A percentile compares a stretch with the other conserved stretches of the same genome.
Conservation (phyloP, 2,888 invertebrate species). For the Disparrhopalites patrizii region DNA sequence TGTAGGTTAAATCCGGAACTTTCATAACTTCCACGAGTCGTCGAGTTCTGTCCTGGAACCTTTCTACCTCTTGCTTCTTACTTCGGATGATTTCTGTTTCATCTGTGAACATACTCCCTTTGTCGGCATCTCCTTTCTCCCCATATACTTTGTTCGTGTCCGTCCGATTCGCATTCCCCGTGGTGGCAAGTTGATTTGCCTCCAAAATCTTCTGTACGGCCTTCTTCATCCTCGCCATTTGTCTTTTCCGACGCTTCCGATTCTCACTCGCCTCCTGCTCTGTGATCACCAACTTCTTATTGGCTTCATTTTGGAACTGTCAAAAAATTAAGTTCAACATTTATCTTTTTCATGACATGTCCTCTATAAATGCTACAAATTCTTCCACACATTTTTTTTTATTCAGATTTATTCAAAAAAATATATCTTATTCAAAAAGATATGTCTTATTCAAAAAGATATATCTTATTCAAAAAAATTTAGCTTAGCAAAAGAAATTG, state of each 20-base stretch:
- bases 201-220: slow-evolving; percentile 44
- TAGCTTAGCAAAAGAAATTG: not conserved
- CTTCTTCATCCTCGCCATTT: slow-evolving; percentile 48
- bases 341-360: too few relatives aligned
- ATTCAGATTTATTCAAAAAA: too few relatives aligned
- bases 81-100: slow-evolving; percentile 1
- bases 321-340: not conserved
- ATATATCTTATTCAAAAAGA: too few relatives aligned
- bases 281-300: slow-evolving; percentile 38
- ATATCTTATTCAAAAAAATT: not conserved
- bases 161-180: not conserved
- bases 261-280: slow-evolving; percentile 46
- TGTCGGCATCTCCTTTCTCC: not conserved
- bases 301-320: slow-evolving; percentile 43
- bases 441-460: too few relatives aligned
- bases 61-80: slow-evolving; percentile 41
- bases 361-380: too few relatives aligned
- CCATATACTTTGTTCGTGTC: not conserved
- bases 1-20: slow-evolving; percentile 44
- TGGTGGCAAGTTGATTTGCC: slow-evolving; percentile 32
- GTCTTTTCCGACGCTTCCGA: slow-evolving; percentile 37
- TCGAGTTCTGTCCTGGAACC: slow-evolving; percentile 39
- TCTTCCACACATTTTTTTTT: not conserved
- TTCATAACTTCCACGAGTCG: slow-evolving; percentile 44
- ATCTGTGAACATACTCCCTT: not conserved